Percentiles rank a stretch among this genome's conserved stretches.
Conservation (phyloP, 1,140 invertebrate species). For the Panagrolaimus sp. region DNA sequence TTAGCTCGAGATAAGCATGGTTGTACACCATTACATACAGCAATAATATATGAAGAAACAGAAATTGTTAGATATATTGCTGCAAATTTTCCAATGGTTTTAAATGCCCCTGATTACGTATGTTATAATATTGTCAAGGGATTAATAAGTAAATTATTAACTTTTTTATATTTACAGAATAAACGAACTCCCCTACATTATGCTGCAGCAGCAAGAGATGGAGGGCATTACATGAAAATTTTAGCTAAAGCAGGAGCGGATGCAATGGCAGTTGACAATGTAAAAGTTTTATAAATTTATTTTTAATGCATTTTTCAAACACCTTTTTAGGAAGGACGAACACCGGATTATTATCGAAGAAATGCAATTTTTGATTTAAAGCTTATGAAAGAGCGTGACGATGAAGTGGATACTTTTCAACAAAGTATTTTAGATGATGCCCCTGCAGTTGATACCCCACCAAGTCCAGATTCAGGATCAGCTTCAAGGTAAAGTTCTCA, state of each 20-base stretch:
- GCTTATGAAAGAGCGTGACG: conserved; percentile 55
- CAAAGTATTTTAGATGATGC: conserved; percentile 46
- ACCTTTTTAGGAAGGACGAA: conserved; percentile 51
- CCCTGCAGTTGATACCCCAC: conserved; percentile 34
- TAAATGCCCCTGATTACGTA: conserved; percentile 58
- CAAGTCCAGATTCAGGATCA: conserved; percentile 38
- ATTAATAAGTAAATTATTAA: conserved; percentile 11
- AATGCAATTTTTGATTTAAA: conserved; percentile 58
- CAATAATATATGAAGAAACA: conserved; percentile 67
- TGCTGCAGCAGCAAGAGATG: conserved; percentile 76
- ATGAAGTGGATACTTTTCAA: conserved; percentile 48
- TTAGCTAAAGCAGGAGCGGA: conserved; percentile 78
- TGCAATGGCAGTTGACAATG: conserved; percentile 74
- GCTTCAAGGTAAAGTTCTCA: conserved; percentile 27
- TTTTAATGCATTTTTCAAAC: conserved; percentile 14
- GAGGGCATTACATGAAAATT: conserved; percentile 79
- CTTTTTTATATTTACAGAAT: conserved; percentile 62
- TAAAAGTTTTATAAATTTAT: conserved; percentile 62
- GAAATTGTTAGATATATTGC: conserved; percentile 66
- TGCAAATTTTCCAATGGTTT: conserved; percentile 47
- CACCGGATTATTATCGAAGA: conserved; percentile 56
- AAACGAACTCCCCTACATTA: conserved; percentile 85
- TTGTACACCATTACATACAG: conserved; percentile 72
- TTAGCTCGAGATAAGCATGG: conserved; percentile 71
- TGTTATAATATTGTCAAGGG: conserved; percentile 18